Percentiles rank a stretch among this genome's conserved stretches.
These are phyloP conservation scores for Caretta caretta DNA, from an alignment of 2,113 vertebrate species.

Conservation along the genomic window DNA sequence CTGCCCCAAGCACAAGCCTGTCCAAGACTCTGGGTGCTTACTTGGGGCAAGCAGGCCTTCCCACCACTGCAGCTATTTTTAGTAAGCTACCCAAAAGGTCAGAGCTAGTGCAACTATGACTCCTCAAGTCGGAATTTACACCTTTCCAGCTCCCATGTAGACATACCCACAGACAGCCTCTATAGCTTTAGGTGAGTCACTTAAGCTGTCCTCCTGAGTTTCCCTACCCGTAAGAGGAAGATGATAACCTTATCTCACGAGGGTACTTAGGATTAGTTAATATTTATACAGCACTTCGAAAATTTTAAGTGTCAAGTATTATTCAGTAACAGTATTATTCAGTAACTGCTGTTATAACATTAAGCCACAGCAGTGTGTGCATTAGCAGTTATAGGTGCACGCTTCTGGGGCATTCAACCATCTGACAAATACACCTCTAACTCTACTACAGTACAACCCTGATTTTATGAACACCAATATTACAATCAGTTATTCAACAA, in stretches of 20 bases:
- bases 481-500: neutral
- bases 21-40: neutral
- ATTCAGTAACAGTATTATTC: constrained; percentile 5
- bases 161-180: neutral
- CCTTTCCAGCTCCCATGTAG: neutral
- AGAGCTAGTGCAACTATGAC: neutral
- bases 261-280: constrained; percentile 1
- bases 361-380: neutral
- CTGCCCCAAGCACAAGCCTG: neutral
- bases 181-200: neutral
- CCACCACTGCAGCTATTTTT: neutral
- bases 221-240: neutral
- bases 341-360: neutral
- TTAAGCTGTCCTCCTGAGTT: neutral
- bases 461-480: neutral
- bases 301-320: neutral
- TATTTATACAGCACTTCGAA: neutral
- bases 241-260: neutral
- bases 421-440: neutral
- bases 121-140: neutral
- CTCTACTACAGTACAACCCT: neutral
- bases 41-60: neutral
- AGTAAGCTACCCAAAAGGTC: neutral
- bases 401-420: neutral
- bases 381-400: neutral